Percentiles rank a stretch among this genome's conserved stretches.
phyloP scores from a whole-genome alignment of 2,888 invertebrate genomes.

The Plagodis pulveraria region DNA sequence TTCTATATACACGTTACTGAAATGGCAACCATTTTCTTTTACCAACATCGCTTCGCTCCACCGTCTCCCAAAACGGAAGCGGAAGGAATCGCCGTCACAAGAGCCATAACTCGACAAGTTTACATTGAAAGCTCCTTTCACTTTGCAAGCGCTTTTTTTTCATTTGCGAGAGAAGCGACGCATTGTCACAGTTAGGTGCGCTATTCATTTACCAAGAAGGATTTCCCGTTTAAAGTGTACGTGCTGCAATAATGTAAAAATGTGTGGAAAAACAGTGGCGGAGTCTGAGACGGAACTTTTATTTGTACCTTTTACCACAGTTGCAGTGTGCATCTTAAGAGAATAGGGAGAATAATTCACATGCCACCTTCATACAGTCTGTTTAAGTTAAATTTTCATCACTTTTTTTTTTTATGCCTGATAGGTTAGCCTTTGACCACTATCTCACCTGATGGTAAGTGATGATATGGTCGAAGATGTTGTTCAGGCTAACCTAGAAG shows the following conservation, averaged over 20 bases:
- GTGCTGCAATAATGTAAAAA: conserved; percentile 6
- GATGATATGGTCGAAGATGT: no score
- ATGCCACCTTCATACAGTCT: background rate
- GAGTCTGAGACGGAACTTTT: conserved; percentile 3
- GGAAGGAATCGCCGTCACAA: conserved; percentile 35
- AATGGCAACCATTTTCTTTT: conserved; percentile 1
- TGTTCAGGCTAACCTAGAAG: no score
- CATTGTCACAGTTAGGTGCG: conserved; percentile 43
- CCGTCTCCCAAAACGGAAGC: conserved; percentile 16
- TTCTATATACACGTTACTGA: background rate
- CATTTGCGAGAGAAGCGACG: conserved; percentile 59
- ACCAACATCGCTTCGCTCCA: conserved; percentile 1
- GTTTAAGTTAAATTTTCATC: no score
- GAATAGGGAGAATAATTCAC: conserved; percentile 1
- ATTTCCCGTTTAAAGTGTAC: conserved; percentile 23
- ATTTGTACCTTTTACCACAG: conserved; percentile 1
- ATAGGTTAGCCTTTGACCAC: no score
- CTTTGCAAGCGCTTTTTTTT: conserved; percentile 62
- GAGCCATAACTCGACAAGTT: conserved; percentile 41
- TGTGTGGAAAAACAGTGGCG: background rate
- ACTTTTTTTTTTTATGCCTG: no score
- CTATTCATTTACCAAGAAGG: conserved; percentile 43
- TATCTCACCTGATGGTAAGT: no score
- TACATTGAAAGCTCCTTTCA: conserved; percentile 62
- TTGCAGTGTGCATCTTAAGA: background rate